Conservation (phyloP, 35 echinoderm and acorn worm species). For the Apostichopus parvimensis region DNA sequence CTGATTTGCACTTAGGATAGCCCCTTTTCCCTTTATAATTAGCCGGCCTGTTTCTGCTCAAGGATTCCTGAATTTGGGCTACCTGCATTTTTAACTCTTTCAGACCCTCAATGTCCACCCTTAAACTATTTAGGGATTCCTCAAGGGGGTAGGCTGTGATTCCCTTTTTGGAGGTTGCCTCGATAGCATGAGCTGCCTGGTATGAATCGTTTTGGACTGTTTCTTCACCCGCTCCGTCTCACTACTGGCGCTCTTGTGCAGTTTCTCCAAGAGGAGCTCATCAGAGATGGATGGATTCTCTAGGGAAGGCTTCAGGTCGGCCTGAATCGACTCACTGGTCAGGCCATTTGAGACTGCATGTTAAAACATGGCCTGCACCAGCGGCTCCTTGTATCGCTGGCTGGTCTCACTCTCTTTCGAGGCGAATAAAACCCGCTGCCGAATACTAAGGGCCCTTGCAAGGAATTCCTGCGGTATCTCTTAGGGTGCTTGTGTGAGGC, state of each 20-base stretch:
- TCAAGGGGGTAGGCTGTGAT: background rate
- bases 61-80: background rate
- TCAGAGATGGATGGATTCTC: background rate
- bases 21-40: background rate
- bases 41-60: background rate
- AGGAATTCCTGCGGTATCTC: slow-evolving; percentile 58
- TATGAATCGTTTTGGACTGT: background rate
- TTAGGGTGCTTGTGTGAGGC: slow-evolving; percentile 15
- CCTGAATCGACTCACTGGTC: slow-evolving; percentile 32
- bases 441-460: slow-evolving; percentile 59
- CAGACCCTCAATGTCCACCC: background rate
- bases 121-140: background rate
- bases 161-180: background rate
- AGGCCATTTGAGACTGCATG: slow-evolving; percentile 63
- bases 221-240: background rate
- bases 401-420: slow-evolving; percentile 21
- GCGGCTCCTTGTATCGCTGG: slow-evolving; percentile 43
- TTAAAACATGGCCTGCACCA: slow-evolving; percentile 61
- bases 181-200: background rate
- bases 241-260: background rate
- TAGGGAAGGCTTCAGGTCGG: slow-evolving; percentile 45
- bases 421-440: slow-evolving; percentile 53
- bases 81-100: background rate
- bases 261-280: slow-evolving; percentile 56
- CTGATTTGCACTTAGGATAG: slow-evolving; percentile 14